Conservation (phyloP, 30 jellyfish, hydroid and myxozoan genomes). For the Hydra vulgaris region DNA sequence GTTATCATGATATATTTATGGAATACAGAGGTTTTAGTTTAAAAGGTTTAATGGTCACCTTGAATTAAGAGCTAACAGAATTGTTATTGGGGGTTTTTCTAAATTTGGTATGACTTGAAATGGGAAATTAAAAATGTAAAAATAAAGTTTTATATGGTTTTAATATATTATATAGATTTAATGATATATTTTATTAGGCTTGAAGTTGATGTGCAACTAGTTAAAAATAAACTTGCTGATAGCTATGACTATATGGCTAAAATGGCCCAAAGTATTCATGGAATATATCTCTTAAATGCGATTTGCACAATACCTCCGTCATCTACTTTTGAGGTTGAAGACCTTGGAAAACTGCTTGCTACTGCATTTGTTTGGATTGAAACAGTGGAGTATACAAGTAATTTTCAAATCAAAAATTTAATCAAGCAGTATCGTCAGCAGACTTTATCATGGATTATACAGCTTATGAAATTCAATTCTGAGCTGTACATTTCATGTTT, state of each 20-base stretch:
- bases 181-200: background rate
- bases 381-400: slow-evolving; percentile 51
- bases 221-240: background rate
- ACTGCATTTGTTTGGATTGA: slow-evolving; percentile 81
- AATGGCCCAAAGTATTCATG: slow-evolving; percentile 69
- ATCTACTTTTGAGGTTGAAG: slow-evolving; percentile 57
- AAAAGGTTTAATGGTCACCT: no score
- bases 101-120: no score
- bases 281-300: slow-evolving; percentile 53
- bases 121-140: no score
- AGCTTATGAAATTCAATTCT: slow-evolving; percentile 46
- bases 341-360: slow-evolving; percentile 63
- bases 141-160: no score
- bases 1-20: no score
- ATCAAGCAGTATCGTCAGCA: slow-evolving; percentile 54
- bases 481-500: slow-evolving; percentile 66
- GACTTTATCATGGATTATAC: slow-evolving; percentile 58
- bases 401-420: slow-evolving; percentile 32
- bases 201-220: background rate
- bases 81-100: no score
- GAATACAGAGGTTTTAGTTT: no score
- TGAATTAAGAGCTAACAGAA: no score
- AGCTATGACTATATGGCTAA: slow-evolving; percentile 21
- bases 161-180: no score
- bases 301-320: slow-evolving; percentile 70